Conservation (phyloP, 2,113 vertebrate species). For the Phycodurus eques region DNA sequence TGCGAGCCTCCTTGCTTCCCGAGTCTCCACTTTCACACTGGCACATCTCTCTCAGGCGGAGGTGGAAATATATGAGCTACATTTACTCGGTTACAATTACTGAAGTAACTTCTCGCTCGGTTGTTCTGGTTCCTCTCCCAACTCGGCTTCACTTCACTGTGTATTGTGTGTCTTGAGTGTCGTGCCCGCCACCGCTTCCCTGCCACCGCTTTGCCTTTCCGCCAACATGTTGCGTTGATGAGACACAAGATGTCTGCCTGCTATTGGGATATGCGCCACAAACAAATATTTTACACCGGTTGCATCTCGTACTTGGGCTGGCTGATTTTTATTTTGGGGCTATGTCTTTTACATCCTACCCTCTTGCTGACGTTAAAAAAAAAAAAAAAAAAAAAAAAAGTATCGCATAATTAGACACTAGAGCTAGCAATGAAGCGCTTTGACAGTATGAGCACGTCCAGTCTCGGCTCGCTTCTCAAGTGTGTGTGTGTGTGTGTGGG, state of each 20-base stretch:
- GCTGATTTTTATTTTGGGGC: slow-evolving; percentile 61
- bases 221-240: slow-evolving; percentile 45
- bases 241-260: slow-evolving; percentile 58
- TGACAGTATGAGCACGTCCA: slow-evolving; percentile 70
- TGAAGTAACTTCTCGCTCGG: neutral
- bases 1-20: slow-evolving; percentile 15
- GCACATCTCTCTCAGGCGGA: slow-evolving; percentile 1
- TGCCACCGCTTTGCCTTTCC: slow-evolving; percentile 34
- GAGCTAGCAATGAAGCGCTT: slow-evolving; percentile 55
- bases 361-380: slow-evolving; percentile 22
- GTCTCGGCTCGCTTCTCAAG: slow-evolving; percentile 53
- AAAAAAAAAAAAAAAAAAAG: too few relatives aligned
- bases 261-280: slow-evolving; percentile 45
- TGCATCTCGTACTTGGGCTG: slow-evolving; percentile 54
- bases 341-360: slow-evolving; percentile 26
- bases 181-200: slow-evolving; percentile 40
- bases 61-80: neutral
- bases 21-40: slow-evolving; percentile 24
- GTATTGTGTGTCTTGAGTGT: neutral
- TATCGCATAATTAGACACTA: slow-evolving; percentile 68
- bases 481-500: slow-evolving; percentile 42
- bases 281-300: slow-evolving; percentile 56
- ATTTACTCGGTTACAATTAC: neutral
- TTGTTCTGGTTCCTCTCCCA: too few relatives aligned
- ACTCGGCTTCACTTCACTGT: too few relatives aligned